Evolutionary conservation across 2,888 invertebrate genomes (phyloP).

Genomic region (Agrochola lychnidis): DNA sequence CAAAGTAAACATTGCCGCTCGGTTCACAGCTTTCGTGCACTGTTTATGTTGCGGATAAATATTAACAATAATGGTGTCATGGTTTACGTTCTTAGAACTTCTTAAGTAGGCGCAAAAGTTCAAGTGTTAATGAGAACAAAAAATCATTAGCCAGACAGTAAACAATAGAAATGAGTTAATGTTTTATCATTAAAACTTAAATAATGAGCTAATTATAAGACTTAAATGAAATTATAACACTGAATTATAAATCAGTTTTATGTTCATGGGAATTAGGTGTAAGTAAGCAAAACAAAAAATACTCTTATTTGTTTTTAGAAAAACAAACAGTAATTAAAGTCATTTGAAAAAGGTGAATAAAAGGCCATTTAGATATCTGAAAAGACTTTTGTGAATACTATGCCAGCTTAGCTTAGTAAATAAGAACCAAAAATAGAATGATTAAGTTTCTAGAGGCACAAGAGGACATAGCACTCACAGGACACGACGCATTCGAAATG

Average conservation of each 20-base stretch:
- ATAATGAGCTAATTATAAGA: constrained; percentile 38
- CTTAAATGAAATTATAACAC: constrained; percentile 26
- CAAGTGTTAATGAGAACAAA: constrained; percentile 54
- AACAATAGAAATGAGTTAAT: constrained; percentile 53
- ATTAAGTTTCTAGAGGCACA: constrained; percentile 21
- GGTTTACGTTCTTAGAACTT: constrained; percentile 60
- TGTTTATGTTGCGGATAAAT: constrained; percentile 59
- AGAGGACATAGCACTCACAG: constrained; percentile 17
- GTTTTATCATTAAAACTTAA: constrained; percentile 49
- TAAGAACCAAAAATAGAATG: constrained; percentile 13
- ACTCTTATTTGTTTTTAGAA: constrained; percentile 21
- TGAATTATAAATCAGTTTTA: constrained; percentile 46
- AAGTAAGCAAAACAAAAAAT: constrained; percentile 4
- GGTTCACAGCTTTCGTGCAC: constrained; percentile 42
- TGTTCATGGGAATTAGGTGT: constrained; percentile 51
- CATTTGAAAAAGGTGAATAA: constrained; percentile 1
- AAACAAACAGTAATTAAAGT: constrained; percentile 16
- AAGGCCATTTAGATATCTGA: neutral
- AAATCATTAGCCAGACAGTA: constrained; percentile 40
- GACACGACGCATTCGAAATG: constrained; percentile 41
- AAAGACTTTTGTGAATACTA: constrained; percentile 15
- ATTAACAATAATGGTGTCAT: constrained; percentile 51
- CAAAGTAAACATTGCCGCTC: constrained; percentile 53
- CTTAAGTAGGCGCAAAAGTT: constrained; percentile 47
- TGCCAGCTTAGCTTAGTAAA: neutral